These are phyloP conservation scores for Reticulitermes speratus DNA, from an alignment of 1,140 invertebrate species.

Conservation along the genomic window DNA sequence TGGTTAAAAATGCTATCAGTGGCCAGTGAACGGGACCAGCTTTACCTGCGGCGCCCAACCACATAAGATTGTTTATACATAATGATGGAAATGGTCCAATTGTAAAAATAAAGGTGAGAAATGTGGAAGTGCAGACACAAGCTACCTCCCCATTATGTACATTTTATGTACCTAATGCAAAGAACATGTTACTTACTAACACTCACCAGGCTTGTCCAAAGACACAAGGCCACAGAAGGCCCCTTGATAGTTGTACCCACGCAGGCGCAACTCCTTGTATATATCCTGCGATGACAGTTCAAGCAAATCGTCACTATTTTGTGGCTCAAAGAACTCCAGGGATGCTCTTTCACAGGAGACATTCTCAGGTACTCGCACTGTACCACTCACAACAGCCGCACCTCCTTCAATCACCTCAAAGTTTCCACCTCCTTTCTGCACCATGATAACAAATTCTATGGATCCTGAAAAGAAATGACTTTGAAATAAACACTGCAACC, in stretches of 20 bases:
- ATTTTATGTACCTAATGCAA: too few relatives aligned
- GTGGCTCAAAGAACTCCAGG: conserved; percentile 44
- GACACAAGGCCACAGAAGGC: conserved; percentile 66
- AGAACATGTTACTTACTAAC: background rate
- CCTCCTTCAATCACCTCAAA: conserved; percentile 85
- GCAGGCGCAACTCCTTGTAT: conserved; percentile 47
- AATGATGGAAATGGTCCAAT: too few relatives aligned
- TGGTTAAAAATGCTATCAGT: too few relatives aligned
- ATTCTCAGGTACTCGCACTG: conserved; percentile 56
- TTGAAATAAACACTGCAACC: too few relatives aligned
- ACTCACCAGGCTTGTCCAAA: conserved; percentile 49
- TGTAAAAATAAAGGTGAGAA: too few relatives aligned
- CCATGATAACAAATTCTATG: conserved; percentile 70
- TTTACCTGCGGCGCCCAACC: too few relatives aligned
- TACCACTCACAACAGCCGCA: conserved; percentile 73
- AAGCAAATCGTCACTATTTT: conserved; percentile 39
- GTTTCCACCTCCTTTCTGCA: conserved; percentile 51
- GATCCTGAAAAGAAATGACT: conserved; percentile 40
- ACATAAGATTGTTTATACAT: too few relatives aligned
- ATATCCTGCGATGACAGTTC: too few relatives aligned
- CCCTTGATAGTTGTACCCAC: conserved; percentile 89
- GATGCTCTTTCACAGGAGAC: conserved; percentile 47
- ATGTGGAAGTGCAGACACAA: too few relatives aligned
- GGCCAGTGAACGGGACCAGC: too few relatives aligned
- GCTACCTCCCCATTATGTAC: too few relatives aligned